Evolutionary conservation across 2,888 invertebrate species (phyloP), one percentile per base, ranked within the genome.

Genomic region (Lasioglossum vierecki): DNA sequence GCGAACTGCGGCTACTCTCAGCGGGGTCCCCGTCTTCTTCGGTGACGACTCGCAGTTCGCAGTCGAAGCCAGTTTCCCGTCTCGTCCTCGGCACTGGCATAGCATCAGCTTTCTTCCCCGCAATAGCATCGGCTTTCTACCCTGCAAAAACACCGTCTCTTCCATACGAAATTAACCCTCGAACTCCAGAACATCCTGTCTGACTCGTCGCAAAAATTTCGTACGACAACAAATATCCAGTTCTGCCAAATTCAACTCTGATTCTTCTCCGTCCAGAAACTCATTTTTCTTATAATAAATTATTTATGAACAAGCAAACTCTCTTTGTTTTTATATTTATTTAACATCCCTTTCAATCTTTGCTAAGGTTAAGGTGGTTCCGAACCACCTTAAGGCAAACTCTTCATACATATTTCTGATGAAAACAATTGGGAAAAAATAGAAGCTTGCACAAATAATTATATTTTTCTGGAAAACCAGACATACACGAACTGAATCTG

Each of bases 1-100:
- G 89, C 89, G 90, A 90, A 90, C 86, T 66, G 82, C 72, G 70
- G 66, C 80, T 78, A 72, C 84, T 72, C 80, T 85, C 72, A 63
- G 78, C 76, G 79, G 78, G 74, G 74, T 13, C 81, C 82, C 85
- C 83, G 79, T 85, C 82, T 71, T 66, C 82, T 76, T 66, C 83
- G 81, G 76, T 72, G 71, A 81, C 85, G 74, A 39, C 63, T 81
- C 75, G 35, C 74, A 66, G 72, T 73, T 81, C 72, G 35, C 71
- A 60, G 72, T 73, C 57, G 66, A 35, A 57, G 86, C 84, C 80
- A 82, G 83, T 76, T 80, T 83, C 72, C 85, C 57, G 78, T 79
- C 79, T 80, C 75, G 26, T 76, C 73, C 60, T 4, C 49, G 73
- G 30, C 84, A 79, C 44, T 83, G 84, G 84, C 73, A 85, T 85